A percentile compares a stretch with the other conserved stretches of the same genome.
Evolutionary conservation across 2,113 vertebrate species (phyloP).

Genomic region (Picathartes gymnocephalus): DNA sequence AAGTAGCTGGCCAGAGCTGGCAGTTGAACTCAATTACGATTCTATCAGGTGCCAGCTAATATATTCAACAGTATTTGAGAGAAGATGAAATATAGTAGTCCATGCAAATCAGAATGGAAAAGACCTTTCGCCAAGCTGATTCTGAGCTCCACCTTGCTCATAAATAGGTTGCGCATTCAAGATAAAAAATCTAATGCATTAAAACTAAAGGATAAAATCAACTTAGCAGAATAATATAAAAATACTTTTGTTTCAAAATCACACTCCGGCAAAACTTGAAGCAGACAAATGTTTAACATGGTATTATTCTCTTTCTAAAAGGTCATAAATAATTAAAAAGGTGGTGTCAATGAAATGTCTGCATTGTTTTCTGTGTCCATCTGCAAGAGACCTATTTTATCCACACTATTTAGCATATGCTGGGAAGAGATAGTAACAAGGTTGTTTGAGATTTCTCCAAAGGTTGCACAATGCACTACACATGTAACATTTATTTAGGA

Average conservation of each 20-base stretch:
- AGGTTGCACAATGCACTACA: neutral
- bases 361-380: neutral
- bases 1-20: neutral
- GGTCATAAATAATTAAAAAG: neutral
- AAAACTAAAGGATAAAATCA: neutral
- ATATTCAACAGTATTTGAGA: neutral
- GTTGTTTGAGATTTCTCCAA: neutral
- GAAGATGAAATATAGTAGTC: neutral
- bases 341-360: neutral
- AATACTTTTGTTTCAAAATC: neutral
- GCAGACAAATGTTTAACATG: neutral
- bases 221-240: neutral
- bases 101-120: neutral
- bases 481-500: neutral
- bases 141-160: neutral
- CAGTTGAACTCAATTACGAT: conserved; percentile 26
- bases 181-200: neutral
- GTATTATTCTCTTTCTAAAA: neutral
- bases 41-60: neutral
- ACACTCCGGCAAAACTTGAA: neutral
- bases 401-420: neutral
- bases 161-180: neutral
- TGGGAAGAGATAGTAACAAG: neutral
- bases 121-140: neutral
- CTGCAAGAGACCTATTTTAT: neutral